These are phyloP conservation scores for Montipora capitata DNA, from an alignment of 92 coral and sea anemone genomes.

Conservation along the genomic window DNA sequence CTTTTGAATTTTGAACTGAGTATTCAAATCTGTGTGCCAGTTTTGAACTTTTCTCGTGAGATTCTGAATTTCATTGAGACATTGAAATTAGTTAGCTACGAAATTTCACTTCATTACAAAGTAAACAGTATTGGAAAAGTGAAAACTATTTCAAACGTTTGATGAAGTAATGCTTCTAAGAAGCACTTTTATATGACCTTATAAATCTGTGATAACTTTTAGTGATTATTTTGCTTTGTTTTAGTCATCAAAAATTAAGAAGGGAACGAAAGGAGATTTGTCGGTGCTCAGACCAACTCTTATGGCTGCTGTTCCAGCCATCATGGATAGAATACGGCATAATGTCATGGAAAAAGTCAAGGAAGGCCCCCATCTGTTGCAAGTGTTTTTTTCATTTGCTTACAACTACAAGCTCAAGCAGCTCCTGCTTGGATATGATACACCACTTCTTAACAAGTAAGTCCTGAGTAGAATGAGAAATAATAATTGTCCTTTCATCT, in stretches of 20 bases:
- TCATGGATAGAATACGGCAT: constrained; percentile 97
- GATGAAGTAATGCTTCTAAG: too few relatives aligned
- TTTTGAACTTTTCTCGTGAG: too few relatives aligned
- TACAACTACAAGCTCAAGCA: constrained; percentile 96
- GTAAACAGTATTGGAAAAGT: too few relatives aligned
- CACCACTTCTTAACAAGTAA: constrained; percentile 96
- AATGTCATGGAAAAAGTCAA: constrained; percentile 96
- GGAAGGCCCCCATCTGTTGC: constrained; percentile 94
- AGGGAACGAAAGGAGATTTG: constrained; percentile 97
- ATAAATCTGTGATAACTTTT: not conserved
- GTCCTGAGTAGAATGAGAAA: not conserved
- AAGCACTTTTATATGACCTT: too few relatives aligned
- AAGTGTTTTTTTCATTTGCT: constrained; percentile 92
- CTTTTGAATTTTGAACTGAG: too few relatives aligned
- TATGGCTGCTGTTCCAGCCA: constrained; percentile 98
- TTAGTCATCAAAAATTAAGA: constrained; percentile 97
- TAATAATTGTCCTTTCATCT: too few relatives aligned
- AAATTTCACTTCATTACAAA: too few relatives aligned
- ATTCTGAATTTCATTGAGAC: too few relatives aligned
- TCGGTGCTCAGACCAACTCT: constrained; percentile 92
- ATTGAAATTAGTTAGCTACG: too few relatives aligned
- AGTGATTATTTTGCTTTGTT: not conserved
- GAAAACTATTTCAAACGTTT: too few relatives aligned
- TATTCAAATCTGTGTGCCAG: too few relatives aligned
- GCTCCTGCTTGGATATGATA: constrained; percentile 93